Conservation (phyloP, 2,797 vertebrate species). For the Scolopax rusticola region DNA sequence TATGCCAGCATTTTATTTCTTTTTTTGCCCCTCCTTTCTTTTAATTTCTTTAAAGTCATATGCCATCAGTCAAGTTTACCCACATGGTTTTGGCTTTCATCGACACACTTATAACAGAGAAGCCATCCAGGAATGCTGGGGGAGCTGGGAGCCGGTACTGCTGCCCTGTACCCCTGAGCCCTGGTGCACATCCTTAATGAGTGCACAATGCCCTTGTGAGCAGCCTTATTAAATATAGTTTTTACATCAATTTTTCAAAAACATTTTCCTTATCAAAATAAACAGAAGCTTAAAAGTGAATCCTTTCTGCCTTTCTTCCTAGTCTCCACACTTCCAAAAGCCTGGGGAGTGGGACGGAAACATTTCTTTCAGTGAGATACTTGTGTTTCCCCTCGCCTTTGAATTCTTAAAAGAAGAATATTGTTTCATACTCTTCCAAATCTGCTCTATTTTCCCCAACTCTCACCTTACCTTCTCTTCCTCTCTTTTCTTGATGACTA, state of each 20-base stretch:
- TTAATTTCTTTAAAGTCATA: neutral
- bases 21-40: neutral
- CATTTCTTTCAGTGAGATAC: constrained; percentile 24
- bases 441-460: neutral
- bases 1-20: neutral
- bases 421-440: constrained; percentile 60
- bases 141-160: fast-evolving
- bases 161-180: fast-evolving
- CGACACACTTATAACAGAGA: fast-evolving
- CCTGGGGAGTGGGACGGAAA: constrained; percentile 41
- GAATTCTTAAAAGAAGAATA: constrained; percentile 56
- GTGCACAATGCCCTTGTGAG: fast-evolving
- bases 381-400: constrained; percentile 21
- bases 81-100: neutral
- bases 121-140: neutral
- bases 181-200: no score
- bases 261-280: neutral
- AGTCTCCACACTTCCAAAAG: neutral
- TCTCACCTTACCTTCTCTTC: constrained; percentile 68
- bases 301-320: neutral
- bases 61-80: neutral
- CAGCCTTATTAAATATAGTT: fast-evolving
- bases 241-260: neutral
- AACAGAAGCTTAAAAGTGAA: constrained; percentile 4
- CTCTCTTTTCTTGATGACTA: constrained; percentile 43